Evolutionary conservation across 2,113 vertebrate species (phyloP).

Genomic region (Dasypus novemcinctus): DNA sequence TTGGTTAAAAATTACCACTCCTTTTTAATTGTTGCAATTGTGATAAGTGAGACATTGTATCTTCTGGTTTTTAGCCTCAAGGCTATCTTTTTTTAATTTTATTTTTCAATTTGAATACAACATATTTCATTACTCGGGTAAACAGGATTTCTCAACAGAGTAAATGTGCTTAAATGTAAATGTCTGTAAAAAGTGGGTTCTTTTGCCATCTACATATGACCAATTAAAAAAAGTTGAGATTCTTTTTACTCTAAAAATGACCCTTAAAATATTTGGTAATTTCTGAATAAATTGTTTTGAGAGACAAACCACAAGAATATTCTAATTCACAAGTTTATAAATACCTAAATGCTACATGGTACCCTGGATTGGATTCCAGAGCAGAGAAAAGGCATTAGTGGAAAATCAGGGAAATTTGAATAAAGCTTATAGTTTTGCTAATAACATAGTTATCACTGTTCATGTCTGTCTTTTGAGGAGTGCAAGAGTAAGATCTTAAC

Average conservation of each 20-base stretch:
- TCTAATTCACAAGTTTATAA: not conserved
- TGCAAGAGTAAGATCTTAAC: not conserved
- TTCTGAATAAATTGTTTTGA: not conserved
- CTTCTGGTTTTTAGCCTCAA: not conserved
- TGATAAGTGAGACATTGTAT: not conserved
- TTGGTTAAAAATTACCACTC: not conserved
- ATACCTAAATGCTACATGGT: not conserved
- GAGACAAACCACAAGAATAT: not conserved
- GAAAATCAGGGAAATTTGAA: not conserved
- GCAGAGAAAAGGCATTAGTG: not conserved
- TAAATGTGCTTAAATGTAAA: not conserved
- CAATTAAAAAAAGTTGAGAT: slow-evolving; percentile 21
- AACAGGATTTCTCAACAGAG: not conserved
- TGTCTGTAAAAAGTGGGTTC: not conserved
- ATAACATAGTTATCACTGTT: fast-evolving
- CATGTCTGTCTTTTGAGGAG: not conserved
- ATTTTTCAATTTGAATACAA: not conserved
- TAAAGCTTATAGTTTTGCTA: not conserved
- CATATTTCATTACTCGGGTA: not conserved
- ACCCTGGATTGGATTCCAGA: not conserved
- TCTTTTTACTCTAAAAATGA: not conserved
- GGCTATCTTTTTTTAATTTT: not conserved
- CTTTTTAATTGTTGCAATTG: not conserved
- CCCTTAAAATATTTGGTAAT: not conserved
- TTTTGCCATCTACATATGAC: not conserved